phyloP scores from a whole-genome alignment of 2,888 invertebrate genomes.

The Cryptus viduatorius region DNA sequence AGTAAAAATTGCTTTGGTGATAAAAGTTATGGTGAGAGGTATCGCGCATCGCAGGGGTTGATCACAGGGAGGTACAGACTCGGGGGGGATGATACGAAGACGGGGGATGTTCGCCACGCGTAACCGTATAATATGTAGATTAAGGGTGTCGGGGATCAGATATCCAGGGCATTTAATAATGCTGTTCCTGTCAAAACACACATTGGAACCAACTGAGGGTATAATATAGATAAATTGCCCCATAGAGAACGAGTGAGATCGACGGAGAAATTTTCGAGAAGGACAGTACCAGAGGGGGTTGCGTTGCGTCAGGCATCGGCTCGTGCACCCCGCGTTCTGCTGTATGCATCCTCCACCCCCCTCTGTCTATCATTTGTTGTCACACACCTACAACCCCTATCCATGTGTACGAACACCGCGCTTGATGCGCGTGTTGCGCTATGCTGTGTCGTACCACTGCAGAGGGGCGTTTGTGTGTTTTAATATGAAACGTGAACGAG shows the following conservation, averaged over 20 bases:
- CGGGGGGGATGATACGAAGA: slow-evolving; percentile 68
- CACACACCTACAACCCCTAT: slow-evolving; percentile 39
- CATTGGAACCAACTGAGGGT: slow-evolving; percentile 83
- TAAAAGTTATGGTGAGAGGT: not conserved
- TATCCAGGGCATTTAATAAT: slow-evolving; percentile 85
- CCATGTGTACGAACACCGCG: slow-evolving; percentile 22
- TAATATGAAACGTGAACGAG: slow-evolving; percentile 74
- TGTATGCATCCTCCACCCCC: slow-evolving; percentile 16
- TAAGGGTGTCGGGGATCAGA: slow-evolving; percentile 84
- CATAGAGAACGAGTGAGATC: slow-evolving; percentile 75
- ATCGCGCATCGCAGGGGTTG: slow-evolving; percentile 11
- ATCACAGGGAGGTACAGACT: slow-evolving; percentile 16
- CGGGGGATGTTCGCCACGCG: slow-evolving; percentile 75
- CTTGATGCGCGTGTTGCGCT: not conserved
- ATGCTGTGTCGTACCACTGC: slow-evolving; percentile 15
- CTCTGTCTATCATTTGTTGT: slow-evolving; percentile 63
- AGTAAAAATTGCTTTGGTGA: slow-evolving; percentile 25
- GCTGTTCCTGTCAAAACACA: slow-evolving; percentile 85
- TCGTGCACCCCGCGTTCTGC: slow-evolving; percentile 49
- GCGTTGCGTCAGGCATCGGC: slow-evolving; percentile 58
- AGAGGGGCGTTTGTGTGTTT: slow-evolving; percentile 70
- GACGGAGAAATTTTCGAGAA: slow-evolving; percentile 20
- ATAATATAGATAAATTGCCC: slow-evolving; percentile 85
- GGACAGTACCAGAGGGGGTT: slow-evolving; percentile 58
- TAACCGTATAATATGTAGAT: slow-evolving; percentile 84